These are phyloP conservation scores for Calyptomena viridis DNA, from an alignment of 2,113 vertebrate species.

Conservation along the genomic window DNA sequence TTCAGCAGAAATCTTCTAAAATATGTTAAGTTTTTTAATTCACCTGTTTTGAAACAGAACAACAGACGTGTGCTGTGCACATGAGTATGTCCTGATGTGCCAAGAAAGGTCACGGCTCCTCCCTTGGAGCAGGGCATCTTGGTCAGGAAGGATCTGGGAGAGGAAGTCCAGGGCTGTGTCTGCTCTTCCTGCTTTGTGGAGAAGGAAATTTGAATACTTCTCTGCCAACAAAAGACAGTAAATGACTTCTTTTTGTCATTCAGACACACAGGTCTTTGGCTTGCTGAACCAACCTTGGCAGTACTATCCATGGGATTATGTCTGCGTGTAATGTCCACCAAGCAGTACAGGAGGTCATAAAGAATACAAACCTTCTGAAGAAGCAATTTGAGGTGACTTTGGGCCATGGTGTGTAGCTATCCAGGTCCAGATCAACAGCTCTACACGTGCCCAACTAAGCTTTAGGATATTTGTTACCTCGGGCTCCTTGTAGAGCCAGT, in stretches of 20 bases:
- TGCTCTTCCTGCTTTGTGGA: constrained; percentile 7
- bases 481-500: background rate
- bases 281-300: background rate
- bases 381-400: background rate
- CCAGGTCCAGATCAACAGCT: background rate
- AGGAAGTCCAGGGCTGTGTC: constrained; percentile 42
- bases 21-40: background rate
- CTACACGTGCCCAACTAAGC: too few relatives aligned
- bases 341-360: background rate
- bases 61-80: background rate
- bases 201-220: constrained; percentile 30
- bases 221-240: constrained; percentile 40
- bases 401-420: background rate
- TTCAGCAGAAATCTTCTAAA: background rate
- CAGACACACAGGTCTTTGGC: background rate
- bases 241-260: background rate
- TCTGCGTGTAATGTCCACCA: background rate
- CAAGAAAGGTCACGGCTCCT: background rate
- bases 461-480: background rate
- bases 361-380: background rate
- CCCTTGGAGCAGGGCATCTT: constrained; percentile 20
- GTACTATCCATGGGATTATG: background rate
- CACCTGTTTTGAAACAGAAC: background rate
- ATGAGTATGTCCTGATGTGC: background rate
- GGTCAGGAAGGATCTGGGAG: constrained; percentile 55